Evolutionary conservation across 2,888 invertebrate genomes (phyloP), one percentile per base, ranked within the genome.

Genomic region (Drosophila anomelani): DNA sequence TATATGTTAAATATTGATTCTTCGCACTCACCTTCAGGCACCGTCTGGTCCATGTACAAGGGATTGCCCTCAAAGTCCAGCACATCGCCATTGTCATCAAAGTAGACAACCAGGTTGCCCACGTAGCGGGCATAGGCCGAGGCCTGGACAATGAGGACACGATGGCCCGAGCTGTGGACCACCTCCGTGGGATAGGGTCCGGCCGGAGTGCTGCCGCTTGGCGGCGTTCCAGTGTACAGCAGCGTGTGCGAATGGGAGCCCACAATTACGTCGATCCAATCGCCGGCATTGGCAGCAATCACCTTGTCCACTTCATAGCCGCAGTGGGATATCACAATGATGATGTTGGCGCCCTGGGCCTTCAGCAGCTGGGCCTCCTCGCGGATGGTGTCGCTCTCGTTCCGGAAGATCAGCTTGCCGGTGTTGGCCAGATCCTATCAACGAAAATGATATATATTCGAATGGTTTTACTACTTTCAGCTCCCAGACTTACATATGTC

Each of bases 181-280:
- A 96, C 93, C 78, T 91, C 82, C 0, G 95, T 95, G 0, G 97
- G 97, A 92, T 97, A 97, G 0, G 94, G 93, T 9, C 95, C 95
- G 15, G 80, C 87, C 0, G 95, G 93, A 0, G 56, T 93, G 75
- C 95, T 94, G 0, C 94, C 94, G 23, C 94, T 95, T 0, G 94
- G 94, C 0, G 93, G 90, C 1, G 90, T 92, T 0, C 94, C 94
- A 9, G 95, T 95, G 91, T 94, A 97, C 0, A 97, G 93, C 79
- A 97, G 94, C 0, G 96, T 95, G 91, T 98, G 96, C 0, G 96
- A 95, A 90, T 97, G 97, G 0, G 95, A 96, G 7, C 97, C 97
- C n/a, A 98, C 95, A 64, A 98, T 95, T 0, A 97, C 93, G 90
- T 97, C 96, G 59, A 98, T 94, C 38, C 95, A 94, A 0, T 94